phyloP scores from a whole-genome alignment of 53 echinoderm and acorn worm genomes.

The Holothuria leucospilota region DNA sequence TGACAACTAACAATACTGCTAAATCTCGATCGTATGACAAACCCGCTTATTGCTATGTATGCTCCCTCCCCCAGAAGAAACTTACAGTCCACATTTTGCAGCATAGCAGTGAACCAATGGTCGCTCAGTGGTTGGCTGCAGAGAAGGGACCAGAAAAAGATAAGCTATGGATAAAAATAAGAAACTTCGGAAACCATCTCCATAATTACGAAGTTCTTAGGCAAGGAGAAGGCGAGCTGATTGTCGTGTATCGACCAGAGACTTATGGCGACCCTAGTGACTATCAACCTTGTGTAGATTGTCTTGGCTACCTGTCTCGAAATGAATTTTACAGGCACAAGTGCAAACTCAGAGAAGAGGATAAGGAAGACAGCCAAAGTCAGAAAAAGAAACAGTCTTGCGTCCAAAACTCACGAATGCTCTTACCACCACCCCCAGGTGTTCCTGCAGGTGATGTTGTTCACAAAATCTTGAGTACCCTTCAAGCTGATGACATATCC shows the following conservation, averaged over 20 bases:
- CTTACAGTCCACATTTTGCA: slow-evolving; percentile 39
- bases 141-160: slow-evolving; percentile 24
- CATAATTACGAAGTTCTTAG: slow-evolving; percentile 62
- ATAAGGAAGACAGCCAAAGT: not conserved
- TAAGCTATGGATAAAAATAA: slow-evolving; percentile 45
- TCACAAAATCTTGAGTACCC: slow-evolving; percentile 1
- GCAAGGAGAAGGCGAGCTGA: slow-evolving; percentile 60
- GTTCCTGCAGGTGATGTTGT: not conserved
- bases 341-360: slow-evolving; percentile 35
- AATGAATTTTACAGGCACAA: slow-evolving; percentile 64
- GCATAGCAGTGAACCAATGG: slow-evolving; percentile 39
- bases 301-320: slow-evolving; percentile 58
- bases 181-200: slow-evolving; percentile 60
- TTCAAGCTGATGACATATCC: slow-evolving; percentile 35
- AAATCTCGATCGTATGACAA: slow-evolving; percentile 47
- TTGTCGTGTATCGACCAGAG: slow-evolving; percentile 64
- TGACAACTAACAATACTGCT: slow-evolving; percentile 39
- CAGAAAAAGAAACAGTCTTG: not conserved
- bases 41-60: slow-evolving; percentile 52
- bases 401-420: not conserved
- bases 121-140: slow-evolving; percentile 47
- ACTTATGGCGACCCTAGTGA: slow-evolving; percentile 31
- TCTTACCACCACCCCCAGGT: slow-evolving; percentile 34
- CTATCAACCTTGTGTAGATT: slow-evolving; percentile 60
- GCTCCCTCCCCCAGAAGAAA: slow-evolving; percentile 51